Evolutionary conservation across 1,140 invertebrate genomes (phyloP).

Genomic region (Propsilocerus akamusi): DNA sequence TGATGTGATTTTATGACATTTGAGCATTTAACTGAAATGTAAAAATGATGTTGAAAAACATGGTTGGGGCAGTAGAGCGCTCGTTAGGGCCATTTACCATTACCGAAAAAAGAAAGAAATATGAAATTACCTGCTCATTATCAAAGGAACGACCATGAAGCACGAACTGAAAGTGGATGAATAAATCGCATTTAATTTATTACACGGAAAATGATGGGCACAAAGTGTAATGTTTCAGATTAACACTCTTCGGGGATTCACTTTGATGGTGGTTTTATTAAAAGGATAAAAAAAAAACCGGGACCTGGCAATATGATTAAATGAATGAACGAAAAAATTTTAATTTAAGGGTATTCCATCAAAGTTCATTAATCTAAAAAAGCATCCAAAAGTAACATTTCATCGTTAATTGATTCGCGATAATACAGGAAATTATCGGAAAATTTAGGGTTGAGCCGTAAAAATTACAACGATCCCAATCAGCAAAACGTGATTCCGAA

Average conservation of each 20-base stretch:
- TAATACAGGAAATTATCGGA: no score
- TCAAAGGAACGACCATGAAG: not conserved
- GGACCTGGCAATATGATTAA: no score
- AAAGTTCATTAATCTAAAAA: no score
- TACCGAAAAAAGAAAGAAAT: not conserved
- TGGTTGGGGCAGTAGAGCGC: not conserved
- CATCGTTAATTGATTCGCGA: no score
- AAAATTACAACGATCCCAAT: no score
- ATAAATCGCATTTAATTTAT: slow-evolving; percentile 1
- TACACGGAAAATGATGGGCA: not conserved
- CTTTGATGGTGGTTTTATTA: no score
- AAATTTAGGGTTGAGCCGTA: no score
- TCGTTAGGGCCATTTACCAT: not conserved
- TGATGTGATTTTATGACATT: slow-evolving; percentile 1
- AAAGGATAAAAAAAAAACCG: no score
- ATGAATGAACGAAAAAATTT: no score
- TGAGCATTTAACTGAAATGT: not conserved
- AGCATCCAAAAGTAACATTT: no score
- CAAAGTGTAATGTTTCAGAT: not conserved
- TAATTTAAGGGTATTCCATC: no score
- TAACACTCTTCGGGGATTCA: slow-evolving; percentile 1
- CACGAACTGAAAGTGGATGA: not conserved
- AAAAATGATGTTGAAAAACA: not conserved
- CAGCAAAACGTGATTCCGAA: no score
- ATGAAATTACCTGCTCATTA: slow-evolving; percentile 3